Conservation (phyloP, 2,888 invertebrate species). For the Oithona nana region DNA sequence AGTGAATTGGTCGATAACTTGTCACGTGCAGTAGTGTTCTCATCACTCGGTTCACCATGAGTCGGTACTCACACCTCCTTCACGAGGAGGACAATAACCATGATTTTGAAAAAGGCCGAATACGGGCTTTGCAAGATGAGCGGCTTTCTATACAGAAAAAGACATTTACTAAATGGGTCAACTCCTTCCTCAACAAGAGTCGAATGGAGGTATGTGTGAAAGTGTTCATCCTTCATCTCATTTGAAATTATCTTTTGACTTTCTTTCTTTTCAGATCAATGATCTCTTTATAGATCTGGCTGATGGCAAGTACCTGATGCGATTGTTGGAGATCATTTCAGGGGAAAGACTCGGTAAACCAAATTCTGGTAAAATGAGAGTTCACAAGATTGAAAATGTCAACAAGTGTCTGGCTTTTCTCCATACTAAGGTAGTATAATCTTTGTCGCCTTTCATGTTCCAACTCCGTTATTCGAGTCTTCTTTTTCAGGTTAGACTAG, state of each 20-base stretch:
- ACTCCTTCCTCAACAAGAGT: constrained; percentile 49
- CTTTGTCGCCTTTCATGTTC: neutral
- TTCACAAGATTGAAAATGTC: constrained; percentile 97
- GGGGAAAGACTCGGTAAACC: constrained; percentile 92
- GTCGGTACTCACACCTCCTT: constrained; percentile 17
- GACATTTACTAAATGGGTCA: constrained; percentile 99
- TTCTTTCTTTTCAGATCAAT: constrained; percentile 44
- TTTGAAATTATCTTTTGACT: neutral
- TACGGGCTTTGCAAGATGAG: constrained; percentile 90
- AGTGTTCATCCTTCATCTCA: neutral
- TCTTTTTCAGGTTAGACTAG: constrained; percentile 56
- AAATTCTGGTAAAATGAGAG: constrained; percentile 85
- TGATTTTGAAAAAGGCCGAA: constrained; percentile 79
- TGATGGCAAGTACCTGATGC: constrained; percentile 77
- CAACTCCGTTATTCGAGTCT: neutral
- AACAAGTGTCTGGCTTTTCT: constrained; percentile 90
- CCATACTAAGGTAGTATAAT: constrained; percentile 65
- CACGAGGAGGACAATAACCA: constrained; percentile 22
- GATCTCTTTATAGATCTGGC: constrained; percentile 89
- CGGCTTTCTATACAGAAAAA: constrained; percentile 96
- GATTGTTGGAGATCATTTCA: constrained; percentile 91
- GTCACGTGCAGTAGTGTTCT: too few species aligned
- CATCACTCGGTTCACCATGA: too few species aligned
- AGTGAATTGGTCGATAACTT: too few species aligned
- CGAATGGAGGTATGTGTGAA: constrained; percentile 1